Evolutionary conservation across 2,113 vertebrate genomes (phyloP).

Genomic region (Garra rufa): DNA sequence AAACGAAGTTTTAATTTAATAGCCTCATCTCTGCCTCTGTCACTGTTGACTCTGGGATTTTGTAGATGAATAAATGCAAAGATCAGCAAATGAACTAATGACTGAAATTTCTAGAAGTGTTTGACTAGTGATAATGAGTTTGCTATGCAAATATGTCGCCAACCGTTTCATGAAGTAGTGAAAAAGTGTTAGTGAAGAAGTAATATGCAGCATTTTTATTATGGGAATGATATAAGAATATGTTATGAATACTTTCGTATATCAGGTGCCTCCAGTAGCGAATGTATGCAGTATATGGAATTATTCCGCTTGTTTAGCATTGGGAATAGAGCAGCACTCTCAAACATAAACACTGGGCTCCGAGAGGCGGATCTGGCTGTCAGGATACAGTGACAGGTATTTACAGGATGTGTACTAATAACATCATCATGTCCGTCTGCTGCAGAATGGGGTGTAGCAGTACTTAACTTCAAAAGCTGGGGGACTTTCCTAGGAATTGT

Average conservation of each 20-base stretch:
- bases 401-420: conserved; percentile 51
- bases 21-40: background rate
- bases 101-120: background rate
- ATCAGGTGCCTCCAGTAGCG: background rate
- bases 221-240: background rate
- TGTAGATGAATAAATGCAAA: background rate
- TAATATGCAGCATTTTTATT: background rate
- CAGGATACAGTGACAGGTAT: conserved; percentile 47
- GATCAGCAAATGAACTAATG: background rate
- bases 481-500: conserved; percentile 49
- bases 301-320: background rate
- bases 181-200: background rate
- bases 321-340: background rate
- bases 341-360: conserved; percentile 1
- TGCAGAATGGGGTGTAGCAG: conserved; percentile 40
- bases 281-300: background rate
- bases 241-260: background rate
- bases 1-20: background rate
- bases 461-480: conserved; percentile 57
- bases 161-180: background rate
- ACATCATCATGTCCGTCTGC: conserved; percentile 36
- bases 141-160: background rate
- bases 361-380: conserved; percentile 29
- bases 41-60: background rate
- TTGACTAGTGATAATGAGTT: background rate